These are phyloP conservation scores for Deilephila porcellus DNA, from an alignment of 2,888 invertebrate species.

Conservation along the genomic window DNA sequence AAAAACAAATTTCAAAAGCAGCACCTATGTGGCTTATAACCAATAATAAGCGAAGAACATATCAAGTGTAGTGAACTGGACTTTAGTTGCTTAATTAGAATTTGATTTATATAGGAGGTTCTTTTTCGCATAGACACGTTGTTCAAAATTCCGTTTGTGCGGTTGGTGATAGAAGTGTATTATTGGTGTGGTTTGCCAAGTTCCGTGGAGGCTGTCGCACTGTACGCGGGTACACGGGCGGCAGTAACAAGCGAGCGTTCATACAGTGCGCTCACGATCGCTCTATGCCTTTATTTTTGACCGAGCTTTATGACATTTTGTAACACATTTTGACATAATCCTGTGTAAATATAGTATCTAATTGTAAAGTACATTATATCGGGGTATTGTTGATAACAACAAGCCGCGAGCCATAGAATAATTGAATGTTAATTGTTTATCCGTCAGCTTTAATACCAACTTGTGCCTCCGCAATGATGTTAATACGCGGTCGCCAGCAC, in stretches of 20 bases:
- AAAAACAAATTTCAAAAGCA: conserved; percentile 58
- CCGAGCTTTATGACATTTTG: conserved; percentile 9
- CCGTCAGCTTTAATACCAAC: neutral
- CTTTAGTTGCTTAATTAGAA: conserved; percentile 56
- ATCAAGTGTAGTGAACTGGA: conserved; percentile 69
- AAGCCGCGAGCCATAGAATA: conserved; percentile 1
- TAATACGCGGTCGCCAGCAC: conserved; percentile 31
- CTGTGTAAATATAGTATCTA: conserved; percentile 23
- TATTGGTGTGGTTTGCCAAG: conserved; percentile 57
- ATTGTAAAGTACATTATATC: conserved; percentile 21
- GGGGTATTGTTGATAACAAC: neutral
- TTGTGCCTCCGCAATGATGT: neutral
- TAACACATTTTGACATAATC: conserved; percentile 13
- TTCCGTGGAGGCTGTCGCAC: conserved; percentile 45
- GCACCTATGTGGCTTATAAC: conserved; percentile 53
- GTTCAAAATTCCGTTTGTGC: conserved; percentile 75
- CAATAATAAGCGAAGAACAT: conserved; percentile 74
- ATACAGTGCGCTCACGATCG: neutral
- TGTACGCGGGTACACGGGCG: conserved; percentile 40
- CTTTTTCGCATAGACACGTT: conserved; percentile 79
- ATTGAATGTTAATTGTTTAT: neutral
- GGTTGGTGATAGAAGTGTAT: conserved; percentile 43
- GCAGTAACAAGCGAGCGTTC: conserved; percentile 56
- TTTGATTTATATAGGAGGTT: conserved; percentile 67
- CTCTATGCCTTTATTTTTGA: conserved; percentile 6